A percentile compares a stretch with the other conserved stretches of the same genome.
Evolutionary conservation across 2,113 vertebrate species (phyloP).

Genomic region (Zosterops lateralis): DNA sequence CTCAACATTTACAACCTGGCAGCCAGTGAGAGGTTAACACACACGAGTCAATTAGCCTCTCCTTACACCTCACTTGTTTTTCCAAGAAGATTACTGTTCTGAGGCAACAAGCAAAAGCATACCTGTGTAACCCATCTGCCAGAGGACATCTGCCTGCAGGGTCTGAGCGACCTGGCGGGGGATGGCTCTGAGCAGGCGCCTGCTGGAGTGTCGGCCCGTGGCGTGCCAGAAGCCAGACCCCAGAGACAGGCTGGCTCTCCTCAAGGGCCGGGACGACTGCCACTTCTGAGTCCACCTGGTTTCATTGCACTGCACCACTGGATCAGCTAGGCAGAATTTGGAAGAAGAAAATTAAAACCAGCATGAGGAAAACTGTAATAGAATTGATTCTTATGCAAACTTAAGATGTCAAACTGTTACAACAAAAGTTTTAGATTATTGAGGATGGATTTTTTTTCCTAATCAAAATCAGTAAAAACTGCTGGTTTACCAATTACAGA

Average conservation of each 20-base stretch:
- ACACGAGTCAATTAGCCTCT: not conserved
- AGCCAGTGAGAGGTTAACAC: not conserved
- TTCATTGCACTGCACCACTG: conserved; percentile 80
- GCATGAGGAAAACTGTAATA: not conserved
- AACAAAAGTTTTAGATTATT: accelerated
- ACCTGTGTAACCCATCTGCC: conserved; percentile 99
- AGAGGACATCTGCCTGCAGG: conserved; percentile 94
- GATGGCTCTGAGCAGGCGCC: conserved; percentile 91
- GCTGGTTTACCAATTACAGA: not conserved
- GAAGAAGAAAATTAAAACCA: not conserved
- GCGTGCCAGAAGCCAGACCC: conserved; percentile 97
- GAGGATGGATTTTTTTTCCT: not conserved
- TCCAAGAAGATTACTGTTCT: not conserved
- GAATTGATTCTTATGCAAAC: not conserved
- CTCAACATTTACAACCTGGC: not conserved
- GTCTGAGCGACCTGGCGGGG: conserved; percentile 97
- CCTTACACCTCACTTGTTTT: not conserved
- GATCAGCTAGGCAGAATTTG: conserved; percentile 60
- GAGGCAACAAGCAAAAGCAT: not conserved
- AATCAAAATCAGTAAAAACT: not conserved
- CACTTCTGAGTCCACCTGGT: conserved; percentile 91
- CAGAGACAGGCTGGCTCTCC: conserved; percentile 90
- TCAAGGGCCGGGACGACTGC: conserved; percentile 92
- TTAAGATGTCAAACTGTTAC: not conserved
- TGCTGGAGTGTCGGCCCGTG: conserved; percentile 92